Evolutionary conservation across 2,113 vertebrate genomes (phyloP).

Genomic region (Pterocles burchelli): DNA sequence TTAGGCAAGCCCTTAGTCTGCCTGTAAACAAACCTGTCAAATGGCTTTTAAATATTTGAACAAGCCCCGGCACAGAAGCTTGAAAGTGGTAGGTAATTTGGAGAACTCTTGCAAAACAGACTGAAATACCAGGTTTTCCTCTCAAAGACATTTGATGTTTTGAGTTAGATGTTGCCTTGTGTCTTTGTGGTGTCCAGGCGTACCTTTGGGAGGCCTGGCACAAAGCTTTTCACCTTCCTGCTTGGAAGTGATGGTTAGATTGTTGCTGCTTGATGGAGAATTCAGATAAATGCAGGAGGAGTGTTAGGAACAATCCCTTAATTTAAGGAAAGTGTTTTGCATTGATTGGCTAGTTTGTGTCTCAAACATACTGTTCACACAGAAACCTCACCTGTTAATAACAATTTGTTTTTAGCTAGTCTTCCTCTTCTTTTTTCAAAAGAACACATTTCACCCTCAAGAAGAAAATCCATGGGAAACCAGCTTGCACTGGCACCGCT

Average conservation of each 20-base stretch:
- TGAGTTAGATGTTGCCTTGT: neutral
- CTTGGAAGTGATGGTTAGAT: neutral
- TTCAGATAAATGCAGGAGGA: neutral
- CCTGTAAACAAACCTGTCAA: neutral
- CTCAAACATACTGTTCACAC: neutral
- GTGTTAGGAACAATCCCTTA: neutral
- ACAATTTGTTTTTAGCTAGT: neutral
- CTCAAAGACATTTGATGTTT: neutral
- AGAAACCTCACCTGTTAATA: neutral
- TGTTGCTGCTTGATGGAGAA: neutral
- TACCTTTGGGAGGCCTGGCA: neutral
- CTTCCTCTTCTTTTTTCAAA: neutral
- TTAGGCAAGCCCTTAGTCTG: neutral
- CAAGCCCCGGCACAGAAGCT: neutral
- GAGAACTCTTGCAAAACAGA: neutral
- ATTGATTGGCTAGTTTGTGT: neutral
- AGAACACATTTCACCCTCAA: neutral
- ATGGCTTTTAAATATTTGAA: neutral
- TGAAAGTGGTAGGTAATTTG: neutral
- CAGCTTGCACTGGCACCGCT: neutral
- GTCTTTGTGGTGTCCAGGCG: neutral
- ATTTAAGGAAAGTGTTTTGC: fast-evolving
- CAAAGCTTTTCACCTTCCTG: neutral
- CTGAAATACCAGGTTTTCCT: neutral
- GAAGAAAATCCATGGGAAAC: neutral